Evolutionary conservation across 1,140 invertebrate genomes (phyloP), one percentile per base, ranked within the genome.

Genomic region (Brachionus manjavacas): DNA sequence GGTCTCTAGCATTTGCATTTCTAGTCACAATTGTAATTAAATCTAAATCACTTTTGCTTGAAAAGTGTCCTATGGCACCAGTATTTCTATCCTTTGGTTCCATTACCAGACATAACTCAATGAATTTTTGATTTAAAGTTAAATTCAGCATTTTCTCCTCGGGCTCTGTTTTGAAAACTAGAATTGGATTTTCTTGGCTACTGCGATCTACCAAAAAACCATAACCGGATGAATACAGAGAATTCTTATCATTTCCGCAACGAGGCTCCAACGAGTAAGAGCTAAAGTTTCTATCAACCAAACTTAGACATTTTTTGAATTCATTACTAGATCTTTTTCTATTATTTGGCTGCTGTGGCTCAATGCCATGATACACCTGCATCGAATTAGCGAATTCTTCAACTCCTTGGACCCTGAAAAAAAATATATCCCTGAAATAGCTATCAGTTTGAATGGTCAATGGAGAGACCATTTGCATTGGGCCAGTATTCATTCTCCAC

Each of bases 301-400:
- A 43, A 41, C 39, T 74, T 74, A 46, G 70, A 74, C 70, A 74
- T 23, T 41, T 74, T 41, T 41, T n/a, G 4, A 74, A 74, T 43
- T 74, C 70, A 11, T 41, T n/a, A 1, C 14, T 2, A 12, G 4
- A n/a, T 74, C 39, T 14, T 43, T 43, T 25, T 9, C 16, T 9
- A 16, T 20, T 39, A 11, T 74, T 74, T 41, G 70, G 70, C 35
- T 74, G 70, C 52, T 78, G 74, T 11, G 46, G 46, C 28, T 52
- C 74, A 55, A 78, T 78, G 4, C 74, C 74, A 78, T 78, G 74
- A 55, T 52, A 78, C 9, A 78, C 43, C 46, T 52, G 74, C 31
- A 78, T 25, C n/a, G 16, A 55, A 25, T 52, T 28, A 2, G 0
- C 39, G 12, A 78, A 41, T 52, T 25, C 23, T 23, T 78, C 46